These are phyloP conservation scores for Piscicola geometra DNA, from an alignment of 2,888 invertebrate genomes.

Conservation along the genomic window DNA sequence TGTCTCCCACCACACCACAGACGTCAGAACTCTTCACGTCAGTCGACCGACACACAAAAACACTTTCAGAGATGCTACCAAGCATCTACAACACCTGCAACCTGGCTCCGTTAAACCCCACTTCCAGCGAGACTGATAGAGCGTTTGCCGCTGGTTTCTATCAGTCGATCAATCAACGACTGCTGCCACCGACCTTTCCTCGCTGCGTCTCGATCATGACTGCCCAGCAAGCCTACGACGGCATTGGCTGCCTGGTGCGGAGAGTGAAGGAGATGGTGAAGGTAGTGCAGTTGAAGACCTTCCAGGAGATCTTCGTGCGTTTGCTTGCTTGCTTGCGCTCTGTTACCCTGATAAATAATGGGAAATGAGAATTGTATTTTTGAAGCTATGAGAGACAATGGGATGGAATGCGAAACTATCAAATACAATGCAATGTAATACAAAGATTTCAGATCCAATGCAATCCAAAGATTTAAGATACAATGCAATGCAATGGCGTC, in stretches of 20 bases:
- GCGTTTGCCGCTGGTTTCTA: slow-evolving; percentile 74
- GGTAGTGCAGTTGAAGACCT: slow-evolving; percentile 48
- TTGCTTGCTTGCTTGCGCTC: neutral
- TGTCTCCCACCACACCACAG: neutral
- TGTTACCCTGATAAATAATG: too few species aligned
- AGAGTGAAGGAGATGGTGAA: slow-evolving; percentile 56
- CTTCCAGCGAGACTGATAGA: neutral
- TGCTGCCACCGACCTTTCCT: slow-evolving; percentile 96
- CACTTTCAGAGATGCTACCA: neutral
- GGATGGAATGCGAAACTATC: too few species aligned
- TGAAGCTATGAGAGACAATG: too few species aligned
- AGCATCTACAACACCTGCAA: neutral
- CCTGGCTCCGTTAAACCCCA: neutral
- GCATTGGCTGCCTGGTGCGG: slow-evolving; percentile 76
- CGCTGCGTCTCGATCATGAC: slow-evolving; percentile 78
- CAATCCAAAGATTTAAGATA: too few species aligned
- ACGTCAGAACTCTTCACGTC: neutral
- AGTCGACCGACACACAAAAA: neutral
- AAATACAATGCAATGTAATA: too few species aligned
- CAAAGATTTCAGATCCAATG: too few species aligned
- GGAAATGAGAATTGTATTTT: too few species aligned
- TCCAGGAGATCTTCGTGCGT: slow-evolving; percentile 51
- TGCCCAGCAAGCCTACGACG: slow-evolving; percentile 69
- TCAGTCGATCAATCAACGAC: slow-evolving; percentile 86
- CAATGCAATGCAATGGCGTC: too few species aligned